Percentiles rank a stretch among this genome's conserved stretches.
Evolutionary conservation across 2,888 invertebrate genomes (phyloP).

Genomic region (Campopleginae sp.): DNA sequence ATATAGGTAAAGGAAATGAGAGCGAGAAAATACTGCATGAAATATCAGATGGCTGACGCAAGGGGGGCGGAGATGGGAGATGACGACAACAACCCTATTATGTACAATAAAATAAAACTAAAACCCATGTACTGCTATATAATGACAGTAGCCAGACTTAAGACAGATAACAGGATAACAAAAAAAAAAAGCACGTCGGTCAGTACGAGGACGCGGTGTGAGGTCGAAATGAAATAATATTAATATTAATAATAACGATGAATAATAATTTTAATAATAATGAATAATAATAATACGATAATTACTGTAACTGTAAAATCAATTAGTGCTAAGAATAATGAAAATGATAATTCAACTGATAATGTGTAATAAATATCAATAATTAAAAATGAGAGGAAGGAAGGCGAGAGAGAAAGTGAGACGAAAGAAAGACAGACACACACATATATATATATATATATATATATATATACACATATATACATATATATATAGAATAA

Average conservation of each 20-base stretch:
- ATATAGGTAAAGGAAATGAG: conserved; percentile 12
- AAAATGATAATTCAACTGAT: conserved; percentile 64
- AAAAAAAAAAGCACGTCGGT: conserved; percentile 39
- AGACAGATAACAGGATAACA: conserved; percentile 17
- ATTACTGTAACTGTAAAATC: conserved; percentile 32
- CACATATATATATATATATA: not conserved
- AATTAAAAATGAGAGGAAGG: conserved; percentile 44
- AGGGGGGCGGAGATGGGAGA: not conserved
- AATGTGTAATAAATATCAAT: conserved; percentile 28
- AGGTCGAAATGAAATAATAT: conserved; percentile 52
- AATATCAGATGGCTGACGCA: conserved; percentile 9
- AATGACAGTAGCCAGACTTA: conserved; percentile 23
- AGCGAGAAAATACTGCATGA: not conserved
- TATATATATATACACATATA: no score
- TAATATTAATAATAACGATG: conserved; percentile 32
- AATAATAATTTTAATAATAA: conserved; percentile 67
- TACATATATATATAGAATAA: conserved; percentile 11
- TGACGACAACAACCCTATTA: conserved; percentile 22
- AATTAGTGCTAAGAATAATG: conserved; percentile 33
- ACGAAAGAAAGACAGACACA: conserved; percentile 54
- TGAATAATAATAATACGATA: conserved; percentile 29
- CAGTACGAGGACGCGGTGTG: conserved; percentile 59
- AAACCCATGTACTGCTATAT: conserved; percentile 55
- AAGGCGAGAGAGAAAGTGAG: conserved; percentile 59
- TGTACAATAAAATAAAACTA: conserved; percentile 59